Evolutionary conservation across 1,140 invertebrate genomes (phyloP).

Genomic region (Steinernema khuongi): DNA sequence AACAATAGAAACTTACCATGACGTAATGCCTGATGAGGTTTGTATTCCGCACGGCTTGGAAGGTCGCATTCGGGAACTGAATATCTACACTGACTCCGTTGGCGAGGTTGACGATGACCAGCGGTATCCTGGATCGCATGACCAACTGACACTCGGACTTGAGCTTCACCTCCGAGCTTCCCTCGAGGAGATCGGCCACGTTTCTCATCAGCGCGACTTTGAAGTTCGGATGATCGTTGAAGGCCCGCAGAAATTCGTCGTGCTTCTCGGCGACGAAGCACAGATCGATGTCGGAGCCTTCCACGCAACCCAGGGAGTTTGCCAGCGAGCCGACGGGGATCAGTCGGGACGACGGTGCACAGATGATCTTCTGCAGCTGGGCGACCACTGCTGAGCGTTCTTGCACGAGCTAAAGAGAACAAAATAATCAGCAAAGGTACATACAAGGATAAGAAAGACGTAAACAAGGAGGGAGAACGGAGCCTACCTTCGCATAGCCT

Average conservation of each 20-base stretch:
- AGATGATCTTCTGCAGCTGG: neutral
- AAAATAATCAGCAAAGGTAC: no score
- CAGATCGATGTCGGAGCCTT: slow-evolving; percentile 24
- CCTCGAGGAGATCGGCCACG: slow-evolving; percentile 11
- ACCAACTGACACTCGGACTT: slow-evolving; percentile 15
- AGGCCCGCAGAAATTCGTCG: slow-evolving; percentile 19
- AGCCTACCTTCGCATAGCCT: neutral
- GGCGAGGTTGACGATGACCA: neutral
- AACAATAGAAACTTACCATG: slow-evolving; percentile 2
- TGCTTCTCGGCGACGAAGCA: slow-evolving; percentile 14
- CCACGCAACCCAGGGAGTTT: slow-evolving; percentile 1
- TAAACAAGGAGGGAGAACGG: neutral
- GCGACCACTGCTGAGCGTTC: neutral
- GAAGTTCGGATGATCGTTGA: slow-evolving; percentile 24
- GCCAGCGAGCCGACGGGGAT: slow-evolving; percentile 23
- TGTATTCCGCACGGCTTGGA: slow-evolving; percentile 26
- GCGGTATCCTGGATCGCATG: slow-evolving; percentile 16
- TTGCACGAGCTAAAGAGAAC: neutral
- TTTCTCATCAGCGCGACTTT: slow-evolving; percentile 23
- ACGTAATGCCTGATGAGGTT: slow-evolving; percentile 26
- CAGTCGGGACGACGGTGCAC: neutral
- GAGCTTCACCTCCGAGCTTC: slow-evolving; percentile 8
- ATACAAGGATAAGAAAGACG: no score
- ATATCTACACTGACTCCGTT: slow-evolving; percentile 24
- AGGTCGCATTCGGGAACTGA: slow-evolving; percentile 26